These are phyloP conservation scores for Tanytarsus gracilentus DNA, from an alignment of 2,888 invertebrate species.

Conservation along the genomic window DNA sequence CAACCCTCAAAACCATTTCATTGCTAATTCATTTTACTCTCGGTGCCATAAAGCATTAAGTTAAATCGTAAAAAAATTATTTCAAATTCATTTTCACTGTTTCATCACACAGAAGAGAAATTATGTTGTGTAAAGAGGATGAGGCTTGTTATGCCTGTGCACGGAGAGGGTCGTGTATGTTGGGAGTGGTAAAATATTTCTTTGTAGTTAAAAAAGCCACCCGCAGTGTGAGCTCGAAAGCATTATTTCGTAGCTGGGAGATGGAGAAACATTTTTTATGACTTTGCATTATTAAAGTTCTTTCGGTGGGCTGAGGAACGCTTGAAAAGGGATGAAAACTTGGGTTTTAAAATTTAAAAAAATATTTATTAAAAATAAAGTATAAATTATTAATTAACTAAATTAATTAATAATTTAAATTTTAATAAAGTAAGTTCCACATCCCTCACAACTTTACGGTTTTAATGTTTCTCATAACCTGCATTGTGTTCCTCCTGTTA, in stretches of 20 bases:
- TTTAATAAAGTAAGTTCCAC: too few relatives aligned
- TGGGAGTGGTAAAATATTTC: background rate
- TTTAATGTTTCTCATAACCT: too few relatives aligned
- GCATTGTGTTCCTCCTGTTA: background rate
- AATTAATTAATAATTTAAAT: too few relatives aligned
- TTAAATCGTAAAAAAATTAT: conserved; percentile 1
- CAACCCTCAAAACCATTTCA: background rate
- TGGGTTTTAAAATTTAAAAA: too few relatives aligned
- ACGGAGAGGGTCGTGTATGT: background rate
- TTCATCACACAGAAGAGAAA: background rate
- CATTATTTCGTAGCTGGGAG: background rate
- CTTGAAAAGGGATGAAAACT: too few relatives aligned
- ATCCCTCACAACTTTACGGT: too few relatives aligned
- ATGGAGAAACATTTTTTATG: background rate
- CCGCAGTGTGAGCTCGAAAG: background rate
- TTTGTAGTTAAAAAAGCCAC: too few relatives aligned
- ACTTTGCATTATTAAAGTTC: conserved; percentile 5
- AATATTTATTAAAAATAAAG: too few relatives aligned
- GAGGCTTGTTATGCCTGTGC: background rate
- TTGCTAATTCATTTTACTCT: background rate
- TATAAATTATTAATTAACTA: too few relatives aligned
- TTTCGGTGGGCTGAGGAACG: too few relatives aligned
- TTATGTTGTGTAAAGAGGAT: background rate
- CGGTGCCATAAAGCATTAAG: background rate
- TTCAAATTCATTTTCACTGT: conserved; percentile 4